Base-by-base conservation (phyloP, 2,888 invertebrate species). In the Azorinus chamasolen region DNA sequence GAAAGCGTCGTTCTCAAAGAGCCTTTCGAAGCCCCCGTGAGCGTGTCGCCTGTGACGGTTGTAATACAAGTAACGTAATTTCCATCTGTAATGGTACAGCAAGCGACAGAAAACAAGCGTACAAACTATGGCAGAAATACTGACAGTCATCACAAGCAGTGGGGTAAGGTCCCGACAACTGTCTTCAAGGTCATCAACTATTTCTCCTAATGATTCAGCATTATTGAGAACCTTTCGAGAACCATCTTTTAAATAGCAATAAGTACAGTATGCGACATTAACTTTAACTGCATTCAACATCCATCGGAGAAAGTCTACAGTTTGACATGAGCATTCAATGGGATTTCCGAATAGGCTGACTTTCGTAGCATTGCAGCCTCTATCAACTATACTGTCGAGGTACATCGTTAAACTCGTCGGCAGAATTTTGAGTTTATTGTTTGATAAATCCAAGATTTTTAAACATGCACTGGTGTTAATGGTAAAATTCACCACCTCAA, bases 1-100 rank as follows among this genome's bases (percentile, higher is more conserved):
- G 41, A 81, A 78, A 0, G 74, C 83, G 51, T 83, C 80, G 18
- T 69, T 59, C 12, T 63, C 71, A 59, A 76, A 83, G n/a, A 83
- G n/a, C 14, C 71, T 51, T 14, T 79, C 73, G 54, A 66, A 83
- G 0, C 78, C 79, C 24, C 53, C 45, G 32, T 62, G 46, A 1
- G n/a, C 37, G 25, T 73, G 65, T 41, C 75, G 48, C 25, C 69
- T 25, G 8, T 65, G 59, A 12, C 62, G 51, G 14, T 65, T 74
- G 55, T 78, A 80, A 27, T 73, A 83, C 8, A 70, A 5, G 48
- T 83, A 73, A 18, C 78, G 45, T 12, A 83, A 27, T 55, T 74
- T 73, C 80, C 79, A 83, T 2, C 80, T 62, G 25, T 74, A 51
- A 32, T 66, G 46, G 59, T 77, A 73, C 14, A 79, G n/a, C 12